phyloP scores from a whole-genome alignment of 2,797 vertebrate species.

The Pseudomugil tenellus region DNA sequence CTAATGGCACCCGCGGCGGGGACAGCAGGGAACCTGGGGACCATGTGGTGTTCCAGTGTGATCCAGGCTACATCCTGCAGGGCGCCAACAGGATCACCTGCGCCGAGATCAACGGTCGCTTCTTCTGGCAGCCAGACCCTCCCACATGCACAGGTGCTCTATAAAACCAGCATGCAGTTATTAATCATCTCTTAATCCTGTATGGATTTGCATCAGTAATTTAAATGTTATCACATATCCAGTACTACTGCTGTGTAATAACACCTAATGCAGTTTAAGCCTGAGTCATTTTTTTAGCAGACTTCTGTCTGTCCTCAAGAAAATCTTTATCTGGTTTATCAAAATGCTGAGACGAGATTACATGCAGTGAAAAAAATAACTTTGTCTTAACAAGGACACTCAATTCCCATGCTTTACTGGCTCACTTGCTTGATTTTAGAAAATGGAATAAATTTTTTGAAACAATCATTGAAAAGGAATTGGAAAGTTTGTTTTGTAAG shows the following conservation, averaged over 20 bases:
- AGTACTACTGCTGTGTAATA: not conserved
- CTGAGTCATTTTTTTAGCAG: not conserved
- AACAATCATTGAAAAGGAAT: not conserved
- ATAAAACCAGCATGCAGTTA: constrained; percentile 10
- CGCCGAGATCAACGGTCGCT: constrained; percentile 94
- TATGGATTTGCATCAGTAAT: not conserved
- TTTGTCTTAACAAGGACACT: not conserved
- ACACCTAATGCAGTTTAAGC: not conserved
- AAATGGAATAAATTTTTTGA: not conserved
- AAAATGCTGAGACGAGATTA: not conserved
- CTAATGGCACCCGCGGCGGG: constrained; percentile 93
- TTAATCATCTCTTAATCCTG: not conserved
- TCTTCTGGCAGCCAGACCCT: constrained; percentile 98
- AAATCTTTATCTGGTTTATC: not conserved
- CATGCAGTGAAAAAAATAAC: not conserved
- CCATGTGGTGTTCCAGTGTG: constrained; percentile 93
- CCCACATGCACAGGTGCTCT: constrained; percentile 86
- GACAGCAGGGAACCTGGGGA: constrained; percentile 93
- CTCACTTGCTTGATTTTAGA: not conserved
- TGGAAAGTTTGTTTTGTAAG: not conserved
- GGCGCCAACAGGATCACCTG: constrained; percentile 93
- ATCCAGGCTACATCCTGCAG: constrained; percentile 92
- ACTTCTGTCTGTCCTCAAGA: too few relatives aligned
- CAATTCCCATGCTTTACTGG: not conserved
- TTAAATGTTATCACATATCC: not conserved